Conservation (phyloP, 2,888 invertebrate species). For the Chironomus riparius region DNA sequence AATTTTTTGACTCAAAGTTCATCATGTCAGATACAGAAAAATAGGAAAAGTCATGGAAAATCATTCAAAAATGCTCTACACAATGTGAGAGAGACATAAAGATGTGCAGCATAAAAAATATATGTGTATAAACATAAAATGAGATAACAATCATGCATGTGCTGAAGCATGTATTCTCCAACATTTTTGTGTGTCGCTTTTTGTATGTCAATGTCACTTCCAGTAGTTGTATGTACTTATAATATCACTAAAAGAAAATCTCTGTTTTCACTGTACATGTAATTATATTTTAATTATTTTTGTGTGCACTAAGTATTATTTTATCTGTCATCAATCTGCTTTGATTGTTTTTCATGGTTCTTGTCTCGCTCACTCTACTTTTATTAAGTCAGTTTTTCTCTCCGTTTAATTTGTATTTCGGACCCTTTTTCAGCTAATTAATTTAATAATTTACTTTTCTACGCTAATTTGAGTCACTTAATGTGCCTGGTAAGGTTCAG, state of each 20-base stretch:
- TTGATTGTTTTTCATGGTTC: too few species aligned
- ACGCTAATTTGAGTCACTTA: too few species aligned
- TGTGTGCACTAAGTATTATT: neutral
- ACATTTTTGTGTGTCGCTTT: neutral
- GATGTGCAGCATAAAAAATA: neutral
- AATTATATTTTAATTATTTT: slow-evolving; percentile 27
- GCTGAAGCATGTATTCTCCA: neutral
- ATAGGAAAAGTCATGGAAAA: neutral
- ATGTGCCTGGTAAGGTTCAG: too few species aligned
- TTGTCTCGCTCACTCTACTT: too few species aligned
- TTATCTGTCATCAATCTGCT: too few species aligned
- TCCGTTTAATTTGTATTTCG: too few species aligned
- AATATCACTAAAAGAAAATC: slow-evolving; percentile 23
- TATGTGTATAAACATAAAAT: neutral
- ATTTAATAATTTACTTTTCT: too few species aligned
- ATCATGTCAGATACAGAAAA: too few species aligned
- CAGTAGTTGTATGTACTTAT: slow-evolving; percentile 7
- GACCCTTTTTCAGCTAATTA: too few species aligned
- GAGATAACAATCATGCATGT: neutral
- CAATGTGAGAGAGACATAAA: neutral
- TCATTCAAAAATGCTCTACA: neutral
- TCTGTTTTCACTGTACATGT: slow-evolving; percentile 15
- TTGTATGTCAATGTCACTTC: slow-evolving; percentile 27
- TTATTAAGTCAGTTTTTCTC: too few species aligned
- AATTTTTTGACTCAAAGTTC: too few species aligned